Conservation (phyloP, 53 echinoderm and acorn worm genomes). For the Zoroaster sp. region DNA sequence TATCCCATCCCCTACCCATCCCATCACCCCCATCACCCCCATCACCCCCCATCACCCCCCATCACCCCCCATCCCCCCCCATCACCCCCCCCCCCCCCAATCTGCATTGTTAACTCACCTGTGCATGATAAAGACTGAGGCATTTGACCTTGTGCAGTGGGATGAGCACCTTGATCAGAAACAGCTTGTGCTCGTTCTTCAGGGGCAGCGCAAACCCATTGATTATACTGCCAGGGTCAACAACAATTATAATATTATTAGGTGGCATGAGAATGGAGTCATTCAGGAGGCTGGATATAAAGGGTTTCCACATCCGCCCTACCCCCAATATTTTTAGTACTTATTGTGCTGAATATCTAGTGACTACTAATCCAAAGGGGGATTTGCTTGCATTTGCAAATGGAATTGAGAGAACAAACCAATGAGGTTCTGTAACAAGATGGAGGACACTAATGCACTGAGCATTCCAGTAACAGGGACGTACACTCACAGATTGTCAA, state of each 20-base stretch:
- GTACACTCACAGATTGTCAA: no score
- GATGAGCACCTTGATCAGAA: slow-evolving; percentile 99
- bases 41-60: neutral
- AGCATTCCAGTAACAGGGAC: no score
- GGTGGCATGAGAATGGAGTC: neutral
- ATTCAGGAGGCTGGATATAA: no score
- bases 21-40: neutral
- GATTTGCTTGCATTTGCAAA: neutral
- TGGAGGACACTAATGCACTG: no score
- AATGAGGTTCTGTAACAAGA: no score
- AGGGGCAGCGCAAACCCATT: slow-evolving; percentile 99
- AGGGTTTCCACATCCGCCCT: no score
- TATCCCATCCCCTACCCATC: neutral
- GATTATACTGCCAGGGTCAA: slow-evolving; percentile 79
- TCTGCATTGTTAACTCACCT: slow-evolving; percentile 68
- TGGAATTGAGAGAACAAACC: neutral
- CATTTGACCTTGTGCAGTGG: slow-evolving; percentile 99
- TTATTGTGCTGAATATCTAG: neutral
- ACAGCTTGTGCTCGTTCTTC: slow-evolving; percentile 97
- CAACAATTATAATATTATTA: slow-evolving; percentile 11
- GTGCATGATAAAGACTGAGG: slow-evolving; percentile 97
- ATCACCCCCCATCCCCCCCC: neutral
- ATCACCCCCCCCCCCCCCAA: neutral
- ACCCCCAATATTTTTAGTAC: no score
- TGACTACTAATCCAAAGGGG: neutral